These are phyloP conservation scores for Palythoa grandiflora DNA, from an alignment of 92 coral and sea anemone species.

Conservation along the genomic window DNA sequence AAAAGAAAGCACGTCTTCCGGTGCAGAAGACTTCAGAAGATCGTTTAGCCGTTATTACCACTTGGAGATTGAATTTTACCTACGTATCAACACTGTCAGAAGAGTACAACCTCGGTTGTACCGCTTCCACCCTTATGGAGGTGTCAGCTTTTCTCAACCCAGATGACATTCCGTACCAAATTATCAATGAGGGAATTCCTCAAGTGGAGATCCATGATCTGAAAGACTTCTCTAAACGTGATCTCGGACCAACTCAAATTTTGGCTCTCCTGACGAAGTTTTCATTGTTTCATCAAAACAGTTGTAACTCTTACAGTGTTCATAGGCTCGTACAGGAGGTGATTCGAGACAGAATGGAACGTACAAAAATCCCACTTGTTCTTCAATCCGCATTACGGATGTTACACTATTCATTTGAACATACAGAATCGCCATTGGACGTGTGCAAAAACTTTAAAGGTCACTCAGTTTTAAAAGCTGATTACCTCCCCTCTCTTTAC, in stretches of 20 bases:
- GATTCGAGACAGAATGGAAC: slow-evolving; percentile 63
- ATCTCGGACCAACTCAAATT: slow-evolving; percentile 62
- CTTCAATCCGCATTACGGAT: slow-evolving; percentile 72
- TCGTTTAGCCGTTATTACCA: slow-evolving; percentile 77
- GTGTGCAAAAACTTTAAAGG: slow-evolving; percentile 71
- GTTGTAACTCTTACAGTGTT: slow-evolving; percentile 73
- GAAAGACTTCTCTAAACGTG: slow-evolving; percentile 35
- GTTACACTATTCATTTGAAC: slow-evolving; percentile 67
- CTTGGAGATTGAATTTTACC: slow-evolving; percentile 85
- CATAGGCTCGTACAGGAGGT: slow-evolving; percentile 95
- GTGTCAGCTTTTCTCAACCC: slow-evolving; percentile 83
- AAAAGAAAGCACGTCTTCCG: slow-evolving; percentile 55
- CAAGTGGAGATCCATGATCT: slow-evolving; percentile 49
- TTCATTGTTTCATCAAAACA: slow-evolving; percentile 80
- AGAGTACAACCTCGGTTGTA: slow-evolving; percentile 34
- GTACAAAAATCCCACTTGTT: slow-evolving; percentile 28
- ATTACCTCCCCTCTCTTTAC: slow-evolving; percentile 74
- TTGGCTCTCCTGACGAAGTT: slow-evolving; percentile 78
- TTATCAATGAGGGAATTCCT: slow-evolving; percentile 82
- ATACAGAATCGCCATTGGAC: slow-evolving; percentile 64
- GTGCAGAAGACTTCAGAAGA: slow-evolving; percentile 66
- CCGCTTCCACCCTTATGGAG: slow-evolving; percentile 54
- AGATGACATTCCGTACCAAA: slow-evolving; percentile 81
- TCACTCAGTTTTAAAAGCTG: slow-evolving; percentile 65
- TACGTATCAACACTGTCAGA: slow-evolving; percentile 60